Conservation (phyloP, 2,797 vertebrate genomes). For the Danio jaintianensis region DNA sequence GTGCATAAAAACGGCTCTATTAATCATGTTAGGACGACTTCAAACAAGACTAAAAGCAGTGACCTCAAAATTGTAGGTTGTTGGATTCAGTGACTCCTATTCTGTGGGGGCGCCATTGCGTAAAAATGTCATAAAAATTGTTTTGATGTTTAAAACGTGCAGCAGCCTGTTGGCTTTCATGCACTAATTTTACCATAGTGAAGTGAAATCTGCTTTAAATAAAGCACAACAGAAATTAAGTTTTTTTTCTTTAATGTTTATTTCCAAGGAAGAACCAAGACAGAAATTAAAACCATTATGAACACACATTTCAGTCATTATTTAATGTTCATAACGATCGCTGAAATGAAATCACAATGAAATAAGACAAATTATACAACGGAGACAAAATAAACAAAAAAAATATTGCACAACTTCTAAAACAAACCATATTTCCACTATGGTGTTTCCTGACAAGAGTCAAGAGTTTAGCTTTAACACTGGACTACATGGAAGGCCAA, state of each 20-base stretch:
- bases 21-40: no score
- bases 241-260: slow-evolving; percentile 78
- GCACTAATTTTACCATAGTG: background rate
- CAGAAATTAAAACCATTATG: slow-evolving; percentile 90
- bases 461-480: slow-evolving; percentile 88
- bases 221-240: slow-evolving; percentile 30
- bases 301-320: slow-evolving; percentile 89
- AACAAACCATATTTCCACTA: slow-evolving; percentile 75
- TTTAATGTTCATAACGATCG: slow-evolving; percentile 90
- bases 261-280: slow-evolving; percentile 89
- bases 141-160: background rate
- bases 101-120: slow-evolving; percentile 68
- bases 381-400: slow-evolving; percentile 88
- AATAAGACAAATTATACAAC: slow-evolving; percentile 78
- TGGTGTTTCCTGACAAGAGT: slow-evolving; percentile 75
- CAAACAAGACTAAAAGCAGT: no score
- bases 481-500: slow-evolving; percentile 81
- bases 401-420: slow-evolving; percentile 99
- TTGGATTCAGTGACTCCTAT: background rate
- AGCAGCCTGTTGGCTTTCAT: background rate
- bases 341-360: slow-evolving; percentile 81
- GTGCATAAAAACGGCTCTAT: no score
- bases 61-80: no score
- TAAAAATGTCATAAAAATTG: background rate
- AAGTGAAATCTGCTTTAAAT: background rate